Conservation (phyloP, 2,888 invertebrate genomes). For the Tenthredo livida region DNA sequence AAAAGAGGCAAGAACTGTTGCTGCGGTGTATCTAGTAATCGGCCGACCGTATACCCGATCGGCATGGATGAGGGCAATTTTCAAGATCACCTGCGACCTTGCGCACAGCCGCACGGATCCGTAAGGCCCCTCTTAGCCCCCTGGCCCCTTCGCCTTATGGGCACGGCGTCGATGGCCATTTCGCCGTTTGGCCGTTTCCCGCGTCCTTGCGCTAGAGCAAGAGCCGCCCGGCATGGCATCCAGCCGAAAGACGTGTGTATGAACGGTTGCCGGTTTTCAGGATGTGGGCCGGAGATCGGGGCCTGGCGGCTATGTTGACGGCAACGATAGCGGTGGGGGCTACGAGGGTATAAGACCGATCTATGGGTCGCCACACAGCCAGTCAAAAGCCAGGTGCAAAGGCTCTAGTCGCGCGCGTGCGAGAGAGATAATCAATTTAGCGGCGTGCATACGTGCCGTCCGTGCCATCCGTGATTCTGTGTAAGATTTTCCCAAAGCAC, state of each 20-base stretch:
- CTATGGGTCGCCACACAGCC: conserved; percentile 70
- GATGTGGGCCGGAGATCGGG: conserved; percentile 36
- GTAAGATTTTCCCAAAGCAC: conserved; percentile 63
- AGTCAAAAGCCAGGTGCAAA: conserved; percentile 76
- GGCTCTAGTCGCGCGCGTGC: conserved; percentile 76
- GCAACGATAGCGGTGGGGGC: conserved; percentile 69
- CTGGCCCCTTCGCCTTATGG: conserved; percentile 19
- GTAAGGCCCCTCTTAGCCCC: conserved; percentile 20
- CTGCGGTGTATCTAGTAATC: neutral
- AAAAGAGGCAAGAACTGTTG: neutral
- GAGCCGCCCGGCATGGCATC: conserved; percentile 28
- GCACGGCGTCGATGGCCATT: conserved; percentile 47
- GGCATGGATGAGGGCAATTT: conserved; percentile 36
- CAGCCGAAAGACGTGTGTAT: conserved; percentile 30
- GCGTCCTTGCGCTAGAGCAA: conserved; percentile 59
- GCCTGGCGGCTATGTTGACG: conserved; percentile 51
- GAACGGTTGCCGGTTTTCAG: conserved; percentile 31
- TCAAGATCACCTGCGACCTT: conserved; percentile 52
- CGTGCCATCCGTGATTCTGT: conserved; percentile 68
- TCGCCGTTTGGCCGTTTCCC: conserved; percentile 54
- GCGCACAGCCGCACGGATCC: conserved; percentile 40
- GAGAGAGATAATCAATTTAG: conserved; percentile 73
- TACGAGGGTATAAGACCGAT: conserved; percentile 76
- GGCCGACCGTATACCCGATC: conserved; percentile 21
- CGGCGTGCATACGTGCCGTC: conserved; percentile 62